Evolutionary conservation across 1,140 invertebrate genomes (phyloP), one percentile per base, ranked within the genome.

Genomic region (Drosophila ironensis): DNA sequence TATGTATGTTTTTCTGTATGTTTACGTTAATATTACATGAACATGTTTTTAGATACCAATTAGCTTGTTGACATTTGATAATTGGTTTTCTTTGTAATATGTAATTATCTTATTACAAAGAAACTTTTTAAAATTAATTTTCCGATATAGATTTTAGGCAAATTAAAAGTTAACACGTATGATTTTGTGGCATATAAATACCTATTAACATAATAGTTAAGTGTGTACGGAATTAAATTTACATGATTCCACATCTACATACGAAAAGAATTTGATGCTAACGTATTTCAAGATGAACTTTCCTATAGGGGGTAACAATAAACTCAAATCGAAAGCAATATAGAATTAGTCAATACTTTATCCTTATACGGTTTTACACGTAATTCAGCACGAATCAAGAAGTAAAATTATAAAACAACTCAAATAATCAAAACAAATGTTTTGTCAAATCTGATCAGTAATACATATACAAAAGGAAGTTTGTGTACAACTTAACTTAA

Each of bases 11-110:
- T 64, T 51, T 72, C 50, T 53, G 50, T 67, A 67, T 63, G 63
- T 67, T 67, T 47, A 66, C 53, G 68, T 61, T 68, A 67, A 53
- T 67, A 53, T 76, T 76, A 77, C 54, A 82, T 82, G 77, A 81
- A 72, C 77, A 82, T 75, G 54, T 70, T 74, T 66, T 82, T 76
- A 46, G 56, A 67, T 76, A 72, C 75, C 77, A 82, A 82, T 82
- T 82, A 63, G 44, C 82, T 67, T 56, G 42, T 45, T 28, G 70
- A 81, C 56, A 76, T 60, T 50, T 60, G 40, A 48, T 74, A 68
- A 66, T 76, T 69, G 51, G 40, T 45, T 72, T 77, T 68, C 61
- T 61, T 66, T 27, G 44, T 28, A 47, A 77, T 77, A 47, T 68
- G 72, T 72, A 72, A 53, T 69, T 52, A 14, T 33, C 68, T 82